These are phyloP conservation scores for Asteroscopus sphinx DNA, from an alignment of 2,888 invertebrate genomes.

Conservation along the genomic window DNA sequence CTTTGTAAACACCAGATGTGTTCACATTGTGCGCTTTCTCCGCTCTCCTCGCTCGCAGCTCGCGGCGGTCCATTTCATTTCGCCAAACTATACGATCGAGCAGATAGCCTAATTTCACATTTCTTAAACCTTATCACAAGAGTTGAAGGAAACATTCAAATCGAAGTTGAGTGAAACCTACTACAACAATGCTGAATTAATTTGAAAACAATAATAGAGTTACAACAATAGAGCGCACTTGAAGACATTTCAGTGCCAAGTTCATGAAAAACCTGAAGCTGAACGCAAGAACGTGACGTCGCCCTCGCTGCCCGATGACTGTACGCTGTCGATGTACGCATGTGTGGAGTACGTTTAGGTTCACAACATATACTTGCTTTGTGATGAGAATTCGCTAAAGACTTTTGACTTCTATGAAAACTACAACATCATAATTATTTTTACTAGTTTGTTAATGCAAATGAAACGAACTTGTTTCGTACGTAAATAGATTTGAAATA, in stretches of 20 bases:
- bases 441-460: too few relatives aligned
- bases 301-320: neutral
- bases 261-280: constrained; percentile 16
- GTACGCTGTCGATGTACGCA: too few relatives aligned
- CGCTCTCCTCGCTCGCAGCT: constrained; percentile 18
- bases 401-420: neutral
- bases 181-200: constrained; percentile 3
- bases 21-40: constrained; percentile 54
- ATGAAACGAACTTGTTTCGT: too few relatives aligned
- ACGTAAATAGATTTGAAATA: too few relatives aligned
- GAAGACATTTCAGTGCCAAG: constrained; percentile 20
- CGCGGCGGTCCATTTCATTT: constrained; percentile 44
- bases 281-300: neutral
- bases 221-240: constrained; percentile 6
- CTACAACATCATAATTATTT: neutral
- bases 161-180: neutral
- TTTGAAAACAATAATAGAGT: constrained; percentile 6
- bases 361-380: too few relatives aligned
- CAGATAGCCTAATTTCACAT: constrained; percentile 9
- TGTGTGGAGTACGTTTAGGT: neutral
- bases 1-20: constrained; percentile 50
- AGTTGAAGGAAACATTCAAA: neutral
- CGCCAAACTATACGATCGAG: constrained; percentile 20
- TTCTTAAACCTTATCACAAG: neutral
- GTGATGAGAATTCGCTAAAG: too few relatives aligned